Evolutionary conservation across 2,113 vertebrate species (phyloP), one percentile per base, ranked within the genome.

Genomic region (Scomber scombrus): DNA sequence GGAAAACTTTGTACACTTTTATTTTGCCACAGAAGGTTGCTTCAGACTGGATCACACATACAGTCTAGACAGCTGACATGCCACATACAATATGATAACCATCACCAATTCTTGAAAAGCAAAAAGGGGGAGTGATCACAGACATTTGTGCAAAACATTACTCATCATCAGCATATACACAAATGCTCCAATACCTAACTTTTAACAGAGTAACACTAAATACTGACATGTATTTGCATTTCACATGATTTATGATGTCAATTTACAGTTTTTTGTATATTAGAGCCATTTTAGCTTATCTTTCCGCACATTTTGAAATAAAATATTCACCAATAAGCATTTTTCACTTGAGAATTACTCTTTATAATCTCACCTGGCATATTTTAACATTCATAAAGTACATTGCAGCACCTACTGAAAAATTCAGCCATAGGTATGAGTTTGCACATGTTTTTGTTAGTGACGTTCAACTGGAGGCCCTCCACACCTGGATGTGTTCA

Each of bases 1-100:
- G 74, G 34, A 45, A n/a, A 70, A 52, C 46, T 16, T 55, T 72
- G 43, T n/a, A 46, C 60, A 14, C 16, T 40, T 78, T 45, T 31
- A 21, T 71, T 46, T 18, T 45, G 16, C 12, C 18, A n/a, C 47
- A 40, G 31, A 50, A 26, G 15, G 7, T 13, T 57, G n/a, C 0
- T 14, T 40, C 34, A 40, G 34, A 9, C 31, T 34, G 31, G 31
- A 34, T 34, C 34, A 9, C 9, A 40, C 34, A 40, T 26, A 26
- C 8, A 51, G 45, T 74, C 5, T 8, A 16, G 9, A 45, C 8
- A 69, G 31, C 13, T 40, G 34, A 23, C 5, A 26, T 4, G 13
- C 2, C 34, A 66, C 1, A 55, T 9, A 15, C 26, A 65, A 49
- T 65, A 11, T 19, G 21, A 16, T 15, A 29, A 54, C 12, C 21